Conservation (phyloP, 2,888 invertebrate species). For the Unio pictorum region DNA sequence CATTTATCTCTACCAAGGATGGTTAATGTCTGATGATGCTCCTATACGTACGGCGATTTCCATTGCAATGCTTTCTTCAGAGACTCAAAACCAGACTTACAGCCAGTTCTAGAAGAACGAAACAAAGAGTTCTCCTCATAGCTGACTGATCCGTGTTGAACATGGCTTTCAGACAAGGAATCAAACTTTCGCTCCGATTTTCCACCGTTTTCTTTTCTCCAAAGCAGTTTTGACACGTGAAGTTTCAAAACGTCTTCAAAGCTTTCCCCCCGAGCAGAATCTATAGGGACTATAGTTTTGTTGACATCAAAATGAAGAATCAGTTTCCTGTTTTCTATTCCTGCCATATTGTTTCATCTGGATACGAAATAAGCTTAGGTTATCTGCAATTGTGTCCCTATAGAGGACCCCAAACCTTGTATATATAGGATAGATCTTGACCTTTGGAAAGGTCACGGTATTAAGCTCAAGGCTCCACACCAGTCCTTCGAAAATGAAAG, state of each 20-base stretch:
- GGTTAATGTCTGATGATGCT: constrained; percentile 19
- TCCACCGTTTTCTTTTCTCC: constrained; percentile 28
- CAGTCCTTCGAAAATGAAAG: too few species aligned
- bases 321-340: constrained; percentile 14
- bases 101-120: constrained; percentile 23
- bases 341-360: too few species aligned
- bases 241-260: constrained; percentile 31
- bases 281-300: constrained; percentile 35
- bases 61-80: constrained; percentile 21
- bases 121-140: constrained; percentile 20
- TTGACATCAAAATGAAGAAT: constrained; percentile 35
- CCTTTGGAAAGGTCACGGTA: too few species aligned
- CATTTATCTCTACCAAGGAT: constrained; percentile 21
- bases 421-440: too few species aligned
- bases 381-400: too few species aligned
- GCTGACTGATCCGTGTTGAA: constrained; percentile 17
- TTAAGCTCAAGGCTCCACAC: too few species aligned
- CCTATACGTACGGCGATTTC: constrained; percentile 26
- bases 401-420: too few species aligned
- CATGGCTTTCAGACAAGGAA: constrained; percentile 9
- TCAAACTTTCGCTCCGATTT: constrained; percentile 18
- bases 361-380: too few species aligned
- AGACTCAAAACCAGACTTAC: constrained; percentile 27
- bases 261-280: constrained; percentile 32
- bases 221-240: constrained; percentile 28